Percentiles rank a stretch among this genome's conserved stretches.
These are phyloP conservation scores for Morpho achilles DNA, from an alignment of 2,888 invertebrate species.

Conservation along the genomic window DNA sequence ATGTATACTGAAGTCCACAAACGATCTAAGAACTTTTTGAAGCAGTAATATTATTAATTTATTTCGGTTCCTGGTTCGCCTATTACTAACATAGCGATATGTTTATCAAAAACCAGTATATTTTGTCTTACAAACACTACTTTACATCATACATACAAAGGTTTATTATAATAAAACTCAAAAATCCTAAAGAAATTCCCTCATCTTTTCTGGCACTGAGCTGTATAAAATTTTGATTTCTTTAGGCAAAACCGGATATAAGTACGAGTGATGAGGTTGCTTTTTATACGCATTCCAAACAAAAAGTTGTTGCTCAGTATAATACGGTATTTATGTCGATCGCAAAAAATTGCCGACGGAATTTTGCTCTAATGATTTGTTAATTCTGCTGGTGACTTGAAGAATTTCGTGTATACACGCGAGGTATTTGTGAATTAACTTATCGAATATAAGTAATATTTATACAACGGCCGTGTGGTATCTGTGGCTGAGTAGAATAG, in stretches of 20 bases:
- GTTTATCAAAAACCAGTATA: too few relatives aligned
- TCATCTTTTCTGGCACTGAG: constrained; percentile 16
- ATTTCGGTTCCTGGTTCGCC: too few relatives aligned
- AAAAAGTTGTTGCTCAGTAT: constrained; percentile 63
- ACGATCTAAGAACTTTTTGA: too few relatives aligned
- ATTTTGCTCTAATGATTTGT: constrained; percentile 70
- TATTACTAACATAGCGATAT: too few relatives aligned
- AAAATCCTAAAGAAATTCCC: constrained; percentile 1
- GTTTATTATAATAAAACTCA: neutral
- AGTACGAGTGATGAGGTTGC: constrained; percentile 47
- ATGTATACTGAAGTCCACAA: too few relatives aligned
- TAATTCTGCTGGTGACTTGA: constrained; percentile 61
- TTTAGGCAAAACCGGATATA: constrained; percentile 56
- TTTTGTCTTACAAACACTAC: too few relatives aligned
- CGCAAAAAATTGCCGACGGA: constrained; percentile 63
- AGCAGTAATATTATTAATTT: too few relatives aligned
- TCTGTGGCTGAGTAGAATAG: too few relatives aligned
- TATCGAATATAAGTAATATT: too few relatives aligned
- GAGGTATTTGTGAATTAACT: constrained; percentile 39
- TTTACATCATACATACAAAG: neutral
- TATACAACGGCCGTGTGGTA: too few relatives aligned
- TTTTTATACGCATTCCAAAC: constrained; percentile 73
- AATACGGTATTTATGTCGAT: constrained; percentile 54
- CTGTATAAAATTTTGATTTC: constrained; percentile 47
- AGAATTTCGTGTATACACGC: constrained; percentile 56